Base-by-base conservation (phyloP, 2,113 vertebrate genomes). In the Morone saxatilis region DNA sequence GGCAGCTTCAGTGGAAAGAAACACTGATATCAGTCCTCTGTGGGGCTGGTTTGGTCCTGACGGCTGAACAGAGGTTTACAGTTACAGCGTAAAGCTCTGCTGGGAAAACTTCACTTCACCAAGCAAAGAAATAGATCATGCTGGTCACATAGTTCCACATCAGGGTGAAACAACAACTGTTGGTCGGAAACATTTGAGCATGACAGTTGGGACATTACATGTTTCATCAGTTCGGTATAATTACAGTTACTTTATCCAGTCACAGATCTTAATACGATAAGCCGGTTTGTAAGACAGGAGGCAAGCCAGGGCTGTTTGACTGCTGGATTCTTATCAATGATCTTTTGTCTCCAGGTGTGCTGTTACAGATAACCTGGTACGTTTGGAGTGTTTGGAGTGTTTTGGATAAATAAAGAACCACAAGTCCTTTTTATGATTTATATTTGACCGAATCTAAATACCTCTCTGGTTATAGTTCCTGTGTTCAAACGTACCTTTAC, bases 151-250 rank as follows among this genome's bases (percentile, higher is more conserved):
- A 22, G 36, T 20, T 70, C 60, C 41, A 65, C 57, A 14, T 57
- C 10, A 7, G 53, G 16, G 5, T 31, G 54, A 45, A 7, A 47
- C 59, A 50, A 48, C 16, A 60, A 50, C 36, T 54, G 51, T 54
- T n/a, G 2, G n/a, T 54, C 4, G 74, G 36, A 74, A 69, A 70
- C 19, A 1, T 9, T 50, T 25, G 47, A 72, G 59, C 8, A 12
- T 53, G 53, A 25, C 54, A 48, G 57, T 54, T 60, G 67, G 38
- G 54, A 78, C 20, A 20, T 12, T 16, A 19, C 57, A 78, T 16
- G 51, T 65, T 78, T 61, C 50, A 43, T 57, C 71, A 82, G 69
- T 70, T 74, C 50, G 65, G 56, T 45, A 41, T 74, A 50, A 51
- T 59, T 31, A 69, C 63, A 45, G 22, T 41, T 14, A 38, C 72